These are phyloP conservation scores for Dendrolimus punctatus DNA, from an alignment of 1,140 invertebrate species.

Conservation along the genomic window DNA sequence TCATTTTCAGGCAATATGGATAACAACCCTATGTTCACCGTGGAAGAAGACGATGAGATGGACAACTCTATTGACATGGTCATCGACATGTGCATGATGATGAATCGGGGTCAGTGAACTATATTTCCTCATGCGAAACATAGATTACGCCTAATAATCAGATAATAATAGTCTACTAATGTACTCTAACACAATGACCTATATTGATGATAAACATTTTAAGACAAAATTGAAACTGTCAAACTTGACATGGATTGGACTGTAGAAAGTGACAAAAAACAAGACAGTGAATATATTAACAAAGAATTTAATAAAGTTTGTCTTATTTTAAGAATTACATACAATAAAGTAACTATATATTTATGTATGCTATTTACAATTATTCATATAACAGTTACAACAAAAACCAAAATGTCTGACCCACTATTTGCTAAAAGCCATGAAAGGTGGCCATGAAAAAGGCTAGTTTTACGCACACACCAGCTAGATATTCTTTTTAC, in stretches of 20 bases:
- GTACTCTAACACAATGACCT: no score
- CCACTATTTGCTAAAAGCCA: no score
- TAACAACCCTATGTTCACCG: slow-evolving; percentile 2
- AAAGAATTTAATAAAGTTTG: slow-evolving; percentile 63
- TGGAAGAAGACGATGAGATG: slow-evolving; percentile 30
- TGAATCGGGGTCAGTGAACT: slow-evolving; percentile 17
- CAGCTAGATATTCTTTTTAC: no score
- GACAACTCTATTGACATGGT: slow-evolving; percentile 18
- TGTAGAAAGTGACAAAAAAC: slow-evolving; percentile 8
- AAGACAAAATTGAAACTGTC: no score
- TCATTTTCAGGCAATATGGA: slow-evolving; percentile 7
- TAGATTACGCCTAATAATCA: no score
- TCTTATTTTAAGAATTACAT: slow-evolving; percentile 37
- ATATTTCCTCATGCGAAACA: no score
- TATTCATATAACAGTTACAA: slow-evolving; percentile 27
- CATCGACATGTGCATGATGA: slow-evolving; percentile 46
- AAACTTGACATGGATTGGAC: no score
- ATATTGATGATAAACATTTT: no score
- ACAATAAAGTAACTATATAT: slow-evolving; percentile 23
- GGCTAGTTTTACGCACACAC: no score
- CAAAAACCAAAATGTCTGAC: no score
- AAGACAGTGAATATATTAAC: slow-evolving; percentile 37
- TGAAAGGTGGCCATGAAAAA: no score
- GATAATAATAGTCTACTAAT: no score
- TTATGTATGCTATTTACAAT: slow-evolving; percentile 38